A percentile compares a stretch with the other conserved stretches of the same genome.
These are phyloP conservation scores for Pempheris klunzingeri DNA, from an alignment of 2,797 vertebrate genomes.

Conservation along the genomic window DNA sequence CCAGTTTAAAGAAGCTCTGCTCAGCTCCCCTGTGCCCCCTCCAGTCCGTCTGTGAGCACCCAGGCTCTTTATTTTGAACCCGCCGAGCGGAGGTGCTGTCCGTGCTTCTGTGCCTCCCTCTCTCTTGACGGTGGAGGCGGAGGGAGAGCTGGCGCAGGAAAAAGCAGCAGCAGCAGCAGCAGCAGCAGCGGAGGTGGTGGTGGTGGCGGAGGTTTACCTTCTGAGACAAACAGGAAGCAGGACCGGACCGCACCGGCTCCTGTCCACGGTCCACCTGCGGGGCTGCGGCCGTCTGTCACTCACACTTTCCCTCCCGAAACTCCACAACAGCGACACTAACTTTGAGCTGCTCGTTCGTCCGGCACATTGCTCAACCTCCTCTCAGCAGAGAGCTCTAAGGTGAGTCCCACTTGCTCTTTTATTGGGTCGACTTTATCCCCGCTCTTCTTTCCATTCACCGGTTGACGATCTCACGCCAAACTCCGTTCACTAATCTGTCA, in stretches of 20 bases:
- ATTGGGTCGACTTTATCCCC: neutral
- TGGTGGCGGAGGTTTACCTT: too few relatives aligned
- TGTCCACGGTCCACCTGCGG: slow-evolving; percentile 74
- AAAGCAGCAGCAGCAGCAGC: slow-evolving; percentile 22
- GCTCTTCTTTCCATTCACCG: neutral
- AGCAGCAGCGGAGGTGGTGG: neutral
- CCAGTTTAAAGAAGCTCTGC: neutral
- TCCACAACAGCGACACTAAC: slow-evolving; percentile 1
- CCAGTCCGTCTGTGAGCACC: too few relatives aligned
- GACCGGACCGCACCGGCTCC: slow-evolving; percentile 24
- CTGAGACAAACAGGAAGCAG: slow-evolving; percentile 80
- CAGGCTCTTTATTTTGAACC: slow-evolving; percentile 48
- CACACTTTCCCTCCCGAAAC: neutral
- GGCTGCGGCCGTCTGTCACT: neutral
- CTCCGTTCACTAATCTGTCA: neutral
- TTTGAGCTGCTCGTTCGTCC: slow-evolving; percentile 14
- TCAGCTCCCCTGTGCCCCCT: too few relatives aligned
- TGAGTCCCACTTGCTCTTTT: slow-evolving; percentile 29
- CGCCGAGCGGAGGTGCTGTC: slow-evolving; percentile 21
- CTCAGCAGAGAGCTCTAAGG: slow-evolving; percentile 44
- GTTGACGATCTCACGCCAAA: neutral
- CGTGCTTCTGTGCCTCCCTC: too few relatives aligned
- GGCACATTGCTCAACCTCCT: slow-evolving; percentile 24
- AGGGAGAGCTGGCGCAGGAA: slow-evolving; percentile 51
- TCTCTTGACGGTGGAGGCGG: slow-evolving; percentile 6